These are phyloP conservation scores for Orthosia cruda DNA, from an alignment of 2,888 invertebrate genomes.

Conservation along the genomic window DNA sequence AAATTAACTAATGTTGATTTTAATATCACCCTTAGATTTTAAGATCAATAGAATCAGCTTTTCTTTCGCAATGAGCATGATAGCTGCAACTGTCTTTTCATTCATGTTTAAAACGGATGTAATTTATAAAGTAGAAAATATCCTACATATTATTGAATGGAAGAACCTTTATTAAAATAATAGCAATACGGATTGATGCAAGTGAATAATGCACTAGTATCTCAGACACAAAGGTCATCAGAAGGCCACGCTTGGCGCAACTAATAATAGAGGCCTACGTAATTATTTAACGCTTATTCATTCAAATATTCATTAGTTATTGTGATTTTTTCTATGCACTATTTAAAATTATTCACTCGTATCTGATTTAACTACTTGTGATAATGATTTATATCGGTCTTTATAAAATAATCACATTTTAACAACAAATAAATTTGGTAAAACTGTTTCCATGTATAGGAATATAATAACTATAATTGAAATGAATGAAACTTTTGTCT, in stretches of 20 bases:
- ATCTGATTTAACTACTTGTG: background rate
- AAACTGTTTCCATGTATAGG: background rate
- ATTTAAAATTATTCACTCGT: slow-evolving; percentile 17
- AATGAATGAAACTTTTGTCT: background rate
- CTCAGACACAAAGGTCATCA: slow-evolving; percentile 70
- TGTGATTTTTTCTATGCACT: slow-evolving; percentile 23
- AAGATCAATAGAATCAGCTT: background rate
- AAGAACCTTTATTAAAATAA: slow-evolving; percentile 27
- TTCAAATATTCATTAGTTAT: slow-evolving; percentile 40
- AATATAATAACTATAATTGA: background rate
- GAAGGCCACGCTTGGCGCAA: slow-evolving; percentile 71
- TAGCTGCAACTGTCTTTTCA: too few relatives aligned
- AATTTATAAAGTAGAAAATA: slow-evolving; percentile 1
- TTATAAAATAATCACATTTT: background rate
- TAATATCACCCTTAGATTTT: background rate
- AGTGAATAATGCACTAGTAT: slow-evolving; percentile 67
- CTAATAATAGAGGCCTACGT: slow-evolving; percentile 65
- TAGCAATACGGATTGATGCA: slow-evolving; percentile 42
- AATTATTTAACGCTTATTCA: slow-evolving; percentile 50
- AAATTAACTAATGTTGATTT: background rate
- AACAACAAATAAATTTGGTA: background rate
- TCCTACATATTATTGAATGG: slow-evolving; percentile 1
- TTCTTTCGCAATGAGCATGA: background rate
- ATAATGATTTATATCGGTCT: background rate
- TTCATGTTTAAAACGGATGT: background rate